Evolutionary conservation across 64 coral and sea anemone genomes (phyloP), one percentile per base, ranked within the genome.

Genomic region (Actinia equina): DNA sequence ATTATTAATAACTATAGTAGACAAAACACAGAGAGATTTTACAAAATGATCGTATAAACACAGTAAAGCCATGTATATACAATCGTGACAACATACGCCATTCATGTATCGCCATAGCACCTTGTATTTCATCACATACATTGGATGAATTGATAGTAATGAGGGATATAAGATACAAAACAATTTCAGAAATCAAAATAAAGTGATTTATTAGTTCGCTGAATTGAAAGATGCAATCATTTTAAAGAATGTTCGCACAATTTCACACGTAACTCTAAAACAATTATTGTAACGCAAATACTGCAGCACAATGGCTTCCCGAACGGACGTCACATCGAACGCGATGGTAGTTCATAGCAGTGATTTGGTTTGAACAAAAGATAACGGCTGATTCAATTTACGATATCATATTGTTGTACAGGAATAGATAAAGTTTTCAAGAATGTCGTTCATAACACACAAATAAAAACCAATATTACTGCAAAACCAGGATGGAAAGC

Each of bases 361-460:
- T 74, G 69, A 74, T 74, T 74, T 74, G 26, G 69, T 74, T 74
- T 74, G n/a, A 74, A 74, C 25, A 74, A 74, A 74, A 74, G 23
- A 74, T 74, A 74, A 13, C 69, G 69, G 12, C 25, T 74, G 69
- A 74, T 74, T 74, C 7, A 11, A 15, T 74, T 74, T 30, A 14
- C 8, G 69, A 74, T 74, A 74, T 30, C n/a, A 13, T 74, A 74
- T 17, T 3, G 26, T 74, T 41, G 23, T 9, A 15, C 13, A 1
- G 62, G 69, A 22, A 69, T 69, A 69, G 63, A 69, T 69, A 20
- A 69, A 25, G 8, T 6, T 5, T 25, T n/a, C 7, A 74, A 74
- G 69, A 74, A 74, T 74, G 4, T 74, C 11, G 69, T 74, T 74
- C 13, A 74, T 4, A 74, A 74, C 13, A 30, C 12, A 30, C 10